These are phyloP conservation scores for Cephus spinipes DNA, from an alignment of 2,888 invertebrate species.

Conservation along the genomic window DNA sequence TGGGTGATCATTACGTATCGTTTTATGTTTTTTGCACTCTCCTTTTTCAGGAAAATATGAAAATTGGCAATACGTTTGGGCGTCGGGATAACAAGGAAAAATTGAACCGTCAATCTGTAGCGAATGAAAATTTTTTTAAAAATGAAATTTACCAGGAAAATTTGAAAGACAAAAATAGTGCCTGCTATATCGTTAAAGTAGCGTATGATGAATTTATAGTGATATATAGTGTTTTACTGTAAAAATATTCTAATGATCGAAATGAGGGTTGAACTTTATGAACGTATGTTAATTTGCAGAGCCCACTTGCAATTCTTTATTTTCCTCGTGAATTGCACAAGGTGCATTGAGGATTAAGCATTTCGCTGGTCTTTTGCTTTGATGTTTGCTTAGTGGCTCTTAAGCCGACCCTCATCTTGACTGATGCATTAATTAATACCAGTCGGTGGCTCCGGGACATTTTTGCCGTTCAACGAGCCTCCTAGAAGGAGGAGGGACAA, in stretches of 20 bases:
- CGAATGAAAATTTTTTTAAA: background rate
- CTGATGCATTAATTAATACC: constrained; percentile 11
- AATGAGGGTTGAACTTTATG: background rate
- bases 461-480: constrained; percentile 1
- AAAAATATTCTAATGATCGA: background rate
- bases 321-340: constrained; percentile 19
- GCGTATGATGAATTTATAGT: background rate
- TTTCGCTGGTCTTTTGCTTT: constrained; percentile 47
- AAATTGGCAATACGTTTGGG: too few relatives aligned
- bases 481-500: background rate
- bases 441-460: constrained; percentile 7
- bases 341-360: constrained; percentile 47
- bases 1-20: background rate
- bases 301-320: constrained; percentile 2
- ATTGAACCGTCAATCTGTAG: background rate
- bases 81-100: too few relatives aligned
- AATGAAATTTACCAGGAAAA: too few relatives aligned
- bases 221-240: background rate
- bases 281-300: background rate
- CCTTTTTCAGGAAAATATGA: too few relatives aligned
- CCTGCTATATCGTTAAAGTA: background rate
- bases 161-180: too few relatives aligned
- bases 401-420: constrained; percentile 18
- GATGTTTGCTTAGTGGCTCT: constrained; percentile 49
- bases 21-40: background rate